Percentiles rank a stretch among this genome's conserved stretches.
These are phyloP conservation scores for Diglossa cyanea DNA, from an alignment of 2,797 vertebrate species.

Conservation along the genomic window DNA sequence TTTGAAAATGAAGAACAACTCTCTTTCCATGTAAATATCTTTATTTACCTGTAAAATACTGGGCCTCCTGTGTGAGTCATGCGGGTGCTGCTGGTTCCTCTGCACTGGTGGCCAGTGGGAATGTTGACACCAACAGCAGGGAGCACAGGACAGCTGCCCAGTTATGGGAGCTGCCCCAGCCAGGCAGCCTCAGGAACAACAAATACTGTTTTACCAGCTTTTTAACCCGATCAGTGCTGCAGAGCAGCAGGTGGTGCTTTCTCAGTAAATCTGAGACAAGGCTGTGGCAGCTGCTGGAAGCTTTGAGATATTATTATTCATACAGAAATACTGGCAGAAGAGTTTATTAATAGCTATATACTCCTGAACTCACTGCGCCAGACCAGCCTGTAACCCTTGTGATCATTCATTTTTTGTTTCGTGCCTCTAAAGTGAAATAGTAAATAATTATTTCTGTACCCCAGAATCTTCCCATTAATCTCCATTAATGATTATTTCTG, in stretches of 20 bases:
- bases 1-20: not conserved
- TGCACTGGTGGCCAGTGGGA: rapidly evolving
- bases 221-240: not conserved
- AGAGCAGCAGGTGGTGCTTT: not conserved
- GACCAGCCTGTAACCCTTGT: not conserved
- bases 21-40: not conserved
- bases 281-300: not conserved
- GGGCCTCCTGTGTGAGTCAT: rapidly evolving
- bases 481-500: slow-evolving; percentile 20
- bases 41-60: not conserved
- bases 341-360: not conserved
- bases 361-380: not conserved
- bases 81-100: rapidly evolving
- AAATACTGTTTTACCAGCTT: not conserved
- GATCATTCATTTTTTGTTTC: not conserved
- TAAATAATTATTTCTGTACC: not conserved
- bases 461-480: not conserved
- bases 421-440: not conserved
- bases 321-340: not conserved
- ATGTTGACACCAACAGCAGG: not conserved
- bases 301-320: not conserved
- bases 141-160: not conserved
- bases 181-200: not conserved
- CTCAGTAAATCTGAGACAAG: not conserved
- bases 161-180: not conserved